Conservation (phyloP, 1,140 invertebrate species). For the Drosophila murphyi region DNA sequence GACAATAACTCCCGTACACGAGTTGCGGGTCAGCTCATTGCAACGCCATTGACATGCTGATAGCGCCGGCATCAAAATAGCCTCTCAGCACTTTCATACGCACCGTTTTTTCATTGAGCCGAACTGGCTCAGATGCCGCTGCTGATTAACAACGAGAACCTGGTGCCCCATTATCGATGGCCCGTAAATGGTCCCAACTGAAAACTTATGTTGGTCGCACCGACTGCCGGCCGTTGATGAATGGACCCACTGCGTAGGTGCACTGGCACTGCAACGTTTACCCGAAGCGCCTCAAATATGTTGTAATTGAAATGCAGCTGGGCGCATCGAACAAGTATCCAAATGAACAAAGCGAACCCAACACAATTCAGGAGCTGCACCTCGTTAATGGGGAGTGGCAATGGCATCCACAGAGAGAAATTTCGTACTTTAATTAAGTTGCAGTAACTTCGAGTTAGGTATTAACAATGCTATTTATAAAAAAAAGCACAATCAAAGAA, state of each 20-base stretch:
- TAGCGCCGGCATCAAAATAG: slow-evolving; percentile 14
- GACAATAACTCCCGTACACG: slow-evolving; percentile 8
- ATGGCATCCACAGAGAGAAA: neutral
- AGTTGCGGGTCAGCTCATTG: slow-evolving; percentile 11
- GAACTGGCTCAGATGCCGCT: slow-evolving; percentile 7
- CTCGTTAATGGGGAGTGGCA: slow-evolving; percentile 16
- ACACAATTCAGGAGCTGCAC: slow-evolving; percentile 25
- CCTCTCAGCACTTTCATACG: slow-evolving; percentile 26
- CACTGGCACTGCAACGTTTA: slow-evolving; percentile 11
- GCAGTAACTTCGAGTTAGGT: too few species aligned
- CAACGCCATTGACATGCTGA: slow-evolving; percentile 23
- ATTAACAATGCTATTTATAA: too few species aligned
- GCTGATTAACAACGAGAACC: slow-evolving; percentile 59
- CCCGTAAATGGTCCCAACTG: slow-evolving; percentile 8
- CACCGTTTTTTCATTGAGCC: slow-evolving; percentile 31
- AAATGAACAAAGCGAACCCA: slow-evolving; percentile 43
- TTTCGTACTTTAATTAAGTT: neutral
- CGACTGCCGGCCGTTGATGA: slow-evolving; percentile 45
- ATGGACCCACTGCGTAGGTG: slow-evolving; percentile 47
- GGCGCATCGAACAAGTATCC: slow-evolving; percentile 50
- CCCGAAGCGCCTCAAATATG: slow-evolving; percentile 68
- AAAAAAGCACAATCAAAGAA: neutral
- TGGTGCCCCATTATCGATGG: slow-evolving; percentile 64
- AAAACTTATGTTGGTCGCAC: slow-evolving; percentile 4
- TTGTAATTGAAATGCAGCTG: slow-evolving; percentile 81